Conservation (phyloP, 2,888 invertebrate genomes). For the Colletes collaris region DNA sequence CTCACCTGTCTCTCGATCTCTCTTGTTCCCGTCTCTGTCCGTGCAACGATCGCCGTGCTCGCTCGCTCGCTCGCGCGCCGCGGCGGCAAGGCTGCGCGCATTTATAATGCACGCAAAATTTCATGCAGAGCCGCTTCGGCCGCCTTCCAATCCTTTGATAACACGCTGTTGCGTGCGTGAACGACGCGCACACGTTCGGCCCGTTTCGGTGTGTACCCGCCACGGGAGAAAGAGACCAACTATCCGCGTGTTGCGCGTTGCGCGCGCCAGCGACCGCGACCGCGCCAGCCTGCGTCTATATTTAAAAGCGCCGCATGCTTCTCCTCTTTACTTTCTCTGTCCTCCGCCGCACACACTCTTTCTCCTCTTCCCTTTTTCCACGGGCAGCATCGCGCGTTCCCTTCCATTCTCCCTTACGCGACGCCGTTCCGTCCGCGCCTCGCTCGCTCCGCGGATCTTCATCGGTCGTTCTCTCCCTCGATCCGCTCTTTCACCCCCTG, state of each 20-base stretch:
- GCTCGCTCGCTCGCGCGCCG: slow-evolving; percentile 30
- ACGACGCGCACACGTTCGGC: slow-evolving; percentile 22
- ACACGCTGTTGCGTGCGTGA: slow-evolving; percentile 67
- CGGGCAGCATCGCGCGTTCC: slow-evolving; percentile 1
- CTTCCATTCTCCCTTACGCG: slow-evolving; percentile 6
- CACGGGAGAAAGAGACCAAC: background rate
- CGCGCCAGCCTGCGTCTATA: slow-evolving; percentile 58
- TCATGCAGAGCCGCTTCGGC: slow-evolving; percentile 78
- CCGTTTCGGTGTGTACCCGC: background rate
- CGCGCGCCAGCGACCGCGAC: background rate
- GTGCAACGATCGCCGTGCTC: slow-evolving; percentile 29
- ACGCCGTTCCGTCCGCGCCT: background rate
- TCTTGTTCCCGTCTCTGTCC: slow-evolving; percentile 45
- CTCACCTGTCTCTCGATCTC: slow-evolving; percentile 54
- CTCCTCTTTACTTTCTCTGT: slow-evolving; percentile 16
- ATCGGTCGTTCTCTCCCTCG: slow-evolving; percentile 8
- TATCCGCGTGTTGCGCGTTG: background rate
- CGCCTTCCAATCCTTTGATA: slow-evolving; percentile 80
- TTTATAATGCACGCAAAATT: slow-evolving; percentile 82
- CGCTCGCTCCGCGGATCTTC: slow-evolving; percentile 11
- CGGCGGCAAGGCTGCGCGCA: slow-evolving; percentile 69
- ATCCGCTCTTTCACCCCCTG: slow-evolving; percentile 3
- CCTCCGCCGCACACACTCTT: slow-evolving; percentile 4
- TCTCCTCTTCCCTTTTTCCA: background rate
- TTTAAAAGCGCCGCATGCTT: slow-evolving; percentile 61